Base-by-base conservation (phyloP, 1,140 invertebrate species). In the Drosophila varians region DNA sequence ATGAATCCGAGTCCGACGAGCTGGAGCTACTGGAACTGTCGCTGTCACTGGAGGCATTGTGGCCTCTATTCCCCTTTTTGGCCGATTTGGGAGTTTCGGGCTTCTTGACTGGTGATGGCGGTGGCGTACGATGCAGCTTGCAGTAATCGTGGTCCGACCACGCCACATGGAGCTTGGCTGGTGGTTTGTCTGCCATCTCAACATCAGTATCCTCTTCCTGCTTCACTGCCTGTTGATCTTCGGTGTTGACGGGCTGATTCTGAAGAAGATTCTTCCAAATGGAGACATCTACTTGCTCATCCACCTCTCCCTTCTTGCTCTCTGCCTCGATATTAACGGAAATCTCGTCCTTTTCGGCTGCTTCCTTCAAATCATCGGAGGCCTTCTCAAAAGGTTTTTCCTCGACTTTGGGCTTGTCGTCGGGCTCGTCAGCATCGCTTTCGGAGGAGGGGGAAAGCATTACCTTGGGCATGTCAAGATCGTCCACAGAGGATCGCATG, bases 201-300 rank as follows among this genome's bases (percentile, higher is more conserved):
- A 55, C 42, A 5, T 45, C 23, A 92, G 8, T 11, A 4, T 14
- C 5, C 11, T 48, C 31, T 2, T 60, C 54, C 4, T 57, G 28
- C 12, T 49, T 21, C 3, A 36, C 2, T 0, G 94, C 94, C 71
- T 94, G 36, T 28, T 58, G 40, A 0, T 46, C 34, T 4, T 72
- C 55, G 93, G 83, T 94, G 95, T 23, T 93, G 6, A 6, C 4
- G 1, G 66, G 4, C 11, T 87, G 77, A 48, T 70, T 52, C 18
- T 90, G 86, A 12, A 90, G 38, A 56, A 96, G 96, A 84, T 96
- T 96, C 77, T 96, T 95, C 95, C 95, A 96, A 84, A 96, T 96
- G 66, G 94, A 93, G 77, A 94, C 93, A 58, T 92, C 83, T 28
- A 82, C 55, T n/a, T 42, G 46, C 2, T 51, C 54, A 5, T 60